Evolutionary conservation across 1,140 invertebrate genomes (phyloP).

Genomic region (Steinernema khuongi): DNA sequence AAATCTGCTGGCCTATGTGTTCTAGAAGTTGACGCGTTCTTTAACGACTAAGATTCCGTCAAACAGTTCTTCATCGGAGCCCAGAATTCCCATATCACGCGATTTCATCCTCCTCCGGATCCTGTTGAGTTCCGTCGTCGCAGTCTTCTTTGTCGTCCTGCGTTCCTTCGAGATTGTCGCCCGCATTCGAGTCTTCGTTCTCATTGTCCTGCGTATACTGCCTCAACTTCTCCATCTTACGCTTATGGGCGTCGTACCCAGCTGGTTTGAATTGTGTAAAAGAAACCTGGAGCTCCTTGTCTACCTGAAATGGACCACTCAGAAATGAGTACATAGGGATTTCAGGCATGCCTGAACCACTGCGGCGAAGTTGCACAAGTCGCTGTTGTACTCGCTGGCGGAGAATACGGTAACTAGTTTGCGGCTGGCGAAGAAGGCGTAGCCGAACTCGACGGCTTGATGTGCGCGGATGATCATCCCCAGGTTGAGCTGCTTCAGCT

Average conservation of each 20-base stretch:
- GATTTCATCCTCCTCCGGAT: too few relatives aligned
- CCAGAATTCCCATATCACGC: too few relatives aligned
- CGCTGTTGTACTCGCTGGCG: conserved; percentile 15
- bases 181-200: background rate
- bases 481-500: conserved; percentile 25
- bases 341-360: background rate
- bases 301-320: background rate
- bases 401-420: conserved; percentile 42
- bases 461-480: conserved; percentile 42
- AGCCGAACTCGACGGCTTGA: conserved; percentile 64
- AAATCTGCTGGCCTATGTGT: too few relatives aligned
- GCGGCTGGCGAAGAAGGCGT: conserved; percentile 62
- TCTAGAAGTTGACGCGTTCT: too few relatives aligned
- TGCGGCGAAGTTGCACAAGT: background rate
- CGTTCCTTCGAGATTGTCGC: background rate
- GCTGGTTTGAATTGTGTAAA: conserved; percentile 6
- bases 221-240: background rate
- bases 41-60: too few relatives aligned
- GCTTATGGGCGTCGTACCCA: background rate
- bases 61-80: too few relatives aligned
- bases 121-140: too few relatives aligned
- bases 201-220: background rate
- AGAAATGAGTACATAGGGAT: background rate
- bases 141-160: background rate
- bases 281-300: background rate